A percentile compares a stretch with the other conserved stretches of the same genome.
These are phyloP conservation scores for Nycticorax nycticorax DNA, from an alignment of 2,113 vertebrate genomes.

Conservation along the genomic window DNA sequence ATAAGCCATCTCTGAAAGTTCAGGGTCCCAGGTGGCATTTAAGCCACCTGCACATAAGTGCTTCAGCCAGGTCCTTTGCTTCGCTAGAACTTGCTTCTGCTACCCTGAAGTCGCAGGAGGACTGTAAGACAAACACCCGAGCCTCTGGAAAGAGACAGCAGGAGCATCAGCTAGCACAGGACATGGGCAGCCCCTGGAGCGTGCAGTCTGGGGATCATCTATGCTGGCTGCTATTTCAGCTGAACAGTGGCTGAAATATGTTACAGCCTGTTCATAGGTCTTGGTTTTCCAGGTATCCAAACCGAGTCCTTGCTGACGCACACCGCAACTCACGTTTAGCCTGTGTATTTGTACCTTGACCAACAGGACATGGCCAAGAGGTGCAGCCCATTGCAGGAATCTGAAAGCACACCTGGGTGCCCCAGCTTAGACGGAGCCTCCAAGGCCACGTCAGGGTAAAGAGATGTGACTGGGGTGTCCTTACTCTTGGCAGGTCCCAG, in stretches of 20 bases:
- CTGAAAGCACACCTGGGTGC: neutral
- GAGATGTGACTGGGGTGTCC: neutral
- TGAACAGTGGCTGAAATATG: neutral
- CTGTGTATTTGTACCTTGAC: neutral
- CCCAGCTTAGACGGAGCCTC: neutral
- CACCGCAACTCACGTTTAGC: neutral
- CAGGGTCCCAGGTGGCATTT: neutral
- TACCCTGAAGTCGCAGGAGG: neutral
- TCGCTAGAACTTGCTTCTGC: neutral
- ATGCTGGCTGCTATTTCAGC: neutral
- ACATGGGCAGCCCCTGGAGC: no score
- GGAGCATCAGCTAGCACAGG: neutral
- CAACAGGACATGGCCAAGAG: neutral
- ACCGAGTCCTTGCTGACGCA: neutral
- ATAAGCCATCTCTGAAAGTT: neutral
- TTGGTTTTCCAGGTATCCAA: neutral
- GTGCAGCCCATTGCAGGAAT: fast-evolving
- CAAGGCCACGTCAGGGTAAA: neutral
- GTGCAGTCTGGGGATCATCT: neutral
- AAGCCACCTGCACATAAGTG: neutral
- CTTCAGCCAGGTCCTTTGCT: neutral
- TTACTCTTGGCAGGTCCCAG: neutral
- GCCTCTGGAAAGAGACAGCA: neutral
- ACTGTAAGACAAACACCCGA: fast-evolving
- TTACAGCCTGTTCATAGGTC: fast-evolving